Base-by-base conservation (phyloP, 2,888 invertebrate species). In the Oligia latruncula region DNA sequence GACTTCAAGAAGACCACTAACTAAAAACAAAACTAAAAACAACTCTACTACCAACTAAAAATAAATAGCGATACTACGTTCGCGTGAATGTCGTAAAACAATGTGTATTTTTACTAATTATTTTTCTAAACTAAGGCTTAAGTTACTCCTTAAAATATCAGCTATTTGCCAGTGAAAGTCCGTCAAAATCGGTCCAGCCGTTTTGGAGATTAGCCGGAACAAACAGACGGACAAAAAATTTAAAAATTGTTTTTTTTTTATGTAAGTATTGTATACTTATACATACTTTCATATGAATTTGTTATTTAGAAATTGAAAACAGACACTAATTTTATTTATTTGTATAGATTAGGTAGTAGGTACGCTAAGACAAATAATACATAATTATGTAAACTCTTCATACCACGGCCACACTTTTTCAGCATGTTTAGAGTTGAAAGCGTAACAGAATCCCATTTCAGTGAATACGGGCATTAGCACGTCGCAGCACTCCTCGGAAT, bases 361-460 rank as follows among this genome's bases (percentile, higher is more conserved):
- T 40, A 55, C 23, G 2, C 23, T 17, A 35, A 55, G 23, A 52
- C 35, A 71, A 23, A 9, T 23, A 40, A 55, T 71, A 71, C 15
- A 9, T 40, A 40, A 49, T 49, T 49, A 58, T 58, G 17, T 71
- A 40, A 9, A 64, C 71, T n/a, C 29, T 46, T 78, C 75, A 52
- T 83, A 97, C 97, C 97, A 97, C 15, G 97, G 97, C 97, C 97
- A 97, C 5, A 90, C 91, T 87, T 92, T 95, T 88, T 97, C 97
- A 64, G 97, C 97, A 88, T 97, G 97, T 85, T 96, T 93, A 0
- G 97, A 97, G 91, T 98, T 98, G 91, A 98, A 98, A 20, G 97
- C 97, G 90, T 98, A 98, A 91, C 98, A 98, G 90, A 98, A 98
- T 4, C 98, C 98, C 93, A 97, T 97, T 93, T 98, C 98, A 0